Percentiles rank a stretch among this genome's conserved stretches.
Evolutionary conservation across 2,888 invertebrate genomes (phyloP).

Genomic region (Choristoneura rosaceana): DNA sequence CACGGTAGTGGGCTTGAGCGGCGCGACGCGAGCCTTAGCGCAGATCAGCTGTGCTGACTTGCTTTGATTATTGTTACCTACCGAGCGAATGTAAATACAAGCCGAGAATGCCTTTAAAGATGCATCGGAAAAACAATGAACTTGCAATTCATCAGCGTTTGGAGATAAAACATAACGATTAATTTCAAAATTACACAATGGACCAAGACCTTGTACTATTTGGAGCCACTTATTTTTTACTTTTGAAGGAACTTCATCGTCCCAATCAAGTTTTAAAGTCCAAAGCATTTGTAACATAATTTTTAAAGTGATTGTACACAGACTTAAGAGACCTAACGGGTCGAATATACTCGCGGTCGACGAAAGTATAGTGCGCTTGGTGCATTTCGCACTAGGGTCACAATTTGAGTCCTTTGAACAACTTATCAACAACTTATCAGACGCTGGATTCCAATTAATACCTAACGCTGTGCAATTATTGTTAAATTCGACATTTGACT

Average conservation of each 20-base stretch:
- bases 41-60: background rate
- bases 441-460: background rate
- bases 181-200: background rate
- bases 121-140: slow-evolving; percentile 2
- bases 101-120: background rate
- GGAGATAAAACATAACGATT: background rate
- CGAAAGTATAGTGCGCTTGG: background rate
- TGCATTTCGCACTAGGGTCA: background rate
- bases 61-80: no score
- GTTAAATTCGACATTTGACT: background rate
- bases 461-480: background rate
- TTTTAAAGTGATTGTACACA: background rate
- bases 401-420: background rate
- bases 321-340: background rate
- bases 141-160: background rate
- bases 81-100: background rate
- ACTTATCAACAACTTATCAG: background rate
- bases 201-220: background rate
- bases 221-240: background rate
- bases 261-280: background rate
- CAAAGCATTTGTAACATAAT: background rate
- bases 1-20: background rate
- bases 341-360: background rate
- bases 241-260: background rate
- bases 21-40: background rate